A percentile compares a stretch with the other conserved stretches of the same genome.
Conservation (phyloP, 2,888 invertebrate genomes). For the Protonemura montana region DNA sequence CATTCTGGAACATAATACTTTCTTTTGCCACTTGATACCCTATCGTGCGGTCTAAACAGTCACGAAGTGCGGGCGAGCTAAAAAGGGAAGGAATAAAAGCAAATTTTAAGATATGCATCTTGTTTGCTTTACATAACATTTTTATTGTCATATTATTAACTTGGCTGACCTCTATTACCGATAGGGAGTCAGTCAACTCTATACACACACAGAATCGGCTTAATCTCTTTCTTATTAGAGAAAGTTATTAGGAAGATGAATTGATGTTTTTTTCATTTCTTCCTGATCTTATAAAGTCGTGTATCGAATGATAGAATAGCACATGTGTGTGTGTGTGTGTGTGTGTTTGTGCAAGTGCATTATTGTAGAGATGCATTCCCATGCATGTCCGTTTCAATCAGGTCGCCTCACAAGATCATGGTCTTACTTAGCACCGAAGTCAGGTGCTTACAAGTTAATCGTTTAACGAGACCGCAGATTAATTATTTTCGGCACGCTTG, state of each 20-base stretch:
- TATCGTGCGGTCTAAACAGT: neutral
- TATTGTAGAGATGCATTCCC: neutral
- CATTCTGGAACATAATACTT: neutral
- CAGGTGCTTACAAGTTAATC: neutral
- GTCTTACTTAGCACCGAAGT: neutral
- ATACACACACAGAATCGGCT: neutral
- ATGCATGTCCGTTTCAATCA: neutral
- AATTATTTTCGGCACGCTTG: neutral
- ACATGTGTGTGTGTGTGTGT: neutral
- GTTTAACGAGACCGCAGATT: neutral
- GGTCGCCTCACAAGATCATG: neutral
- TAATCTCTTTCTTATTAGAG: slow-evolving; percentile 33
- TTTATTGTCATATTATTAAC: slow-evolving; percentile 29
- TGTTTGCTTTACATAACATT: slow-evolving; percentile 34
- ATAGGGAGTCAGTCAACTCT: neutral
- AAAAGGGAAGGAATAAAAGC: neutral
- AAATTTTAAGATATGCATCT: slow-evolving; percentile 15
- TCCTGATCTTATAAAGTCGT: slow-evolving; percentile 23
- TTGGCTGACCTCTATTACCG: slow-evolving; percentile 21
- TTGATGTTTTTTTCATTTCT: slow-evolving; percentile 39
- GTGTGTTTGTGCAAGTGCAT: slow-evolving; percentile 14
- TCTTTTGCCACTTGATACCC: slow-evolving; percentile 30
- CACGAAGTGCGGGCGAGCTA: neutral
- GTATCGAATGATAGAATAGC: slow-evolving; percentile 8
- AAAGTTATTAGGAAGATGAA: slow-evolving; percentile 32